A percentile compares a stretch with the other conserved stretches of the same genome.
Conservation (phyloP, 2,113 vertebrate genomes). For the Odocoileus virginianus region DNA sequence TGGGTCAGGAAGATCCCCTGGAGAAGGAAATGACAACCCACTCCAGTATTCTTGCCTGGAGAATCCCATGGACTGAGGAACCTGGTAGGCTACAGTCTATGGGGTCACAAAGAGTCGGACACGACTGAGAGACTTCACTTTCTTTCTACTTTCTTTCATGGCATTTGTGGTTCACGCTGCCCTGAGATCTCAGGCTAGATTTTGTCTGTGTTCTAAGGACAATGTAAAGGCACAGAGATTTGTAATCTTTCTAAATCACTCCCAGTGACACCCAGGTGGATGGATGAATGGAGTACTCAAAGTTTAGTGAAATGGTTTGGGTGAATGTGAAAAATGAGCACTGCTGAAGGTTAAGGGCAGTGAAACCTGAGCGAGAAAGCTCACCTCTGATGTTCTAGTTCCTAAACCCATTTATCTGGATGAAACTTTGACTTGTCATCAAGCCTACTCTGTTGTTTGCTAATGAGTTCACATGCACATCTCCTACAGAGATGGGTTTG, state of each 20-base stretch:
- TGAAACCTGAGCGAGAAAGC: constrained; percentile 16
- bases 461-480: not conserved
- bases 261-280: constrained; percentile 47
- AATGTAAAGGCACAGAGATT: constrained; percentile 54
- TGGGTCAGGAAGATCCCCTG: not conserved
- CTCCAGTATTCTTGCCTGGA: not conserved
- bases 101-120: not conserved
- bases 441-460: not conserved
- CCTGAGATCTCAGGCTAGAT: not conserved
- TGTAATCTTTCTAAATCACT: constrained; percentile 70
- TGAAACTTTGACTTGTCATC: constrained; percentile 37
- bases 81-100: not conserved
- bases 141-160: not conserved
- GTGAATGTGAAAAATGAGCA: constrained; percentile 63
- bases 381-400: constrained; percentile 26
- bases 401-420: constrained; percentile 33
- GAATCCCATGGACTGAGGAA: not conserved
- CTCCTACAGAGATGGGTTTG: not conserved
- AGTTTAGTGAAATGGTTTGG: constrained; percentile 58
- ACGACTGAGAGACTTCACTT: not conserved
- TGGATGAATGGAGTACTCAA: constrained; percentile 60
- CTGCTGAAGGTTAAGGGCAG: constrained; percentile 57
- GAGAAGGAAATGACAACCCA: not conserved
- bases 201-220: constrained; percentile 54
- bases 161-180: not conserved